These are phyloP conservation scores for Drosophila koepferae DNA, from an alignment of 2,888 invertebrate species.

Conservation along the genomic window DNA sequence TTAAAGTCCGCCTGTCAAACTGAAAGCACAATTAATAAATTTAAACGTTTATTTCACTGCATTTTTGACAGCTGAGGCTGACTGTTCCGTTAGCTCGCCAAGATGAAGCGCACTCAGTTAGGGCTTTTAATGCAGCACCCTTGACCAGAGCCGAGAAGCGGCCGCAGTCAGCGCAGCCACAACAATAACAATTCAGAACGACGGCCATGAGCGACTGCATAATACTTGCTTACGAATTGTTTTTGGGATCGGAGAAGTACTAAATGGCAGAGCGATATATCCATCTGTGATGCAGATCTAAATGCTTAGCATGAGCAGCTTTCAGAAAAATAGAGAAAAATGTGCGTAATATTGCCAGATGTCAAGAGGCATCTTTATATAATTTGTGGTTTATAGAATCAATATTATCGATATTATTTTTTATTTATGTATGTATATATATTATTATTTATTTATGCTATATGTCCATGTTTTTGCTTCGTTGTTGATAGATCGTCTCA, in stretches of 20 bases:
- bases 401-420: too few relatives aligned
- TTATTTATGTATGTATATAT: too few relatives aligned
- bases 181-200: background rate
- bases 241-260: background rate
- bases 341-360: too few relatives aligned
- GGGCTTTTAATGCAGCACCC: constrained; percentile 16
- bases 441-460: too few relatives aligned
- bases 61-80: constrained; percentile 47
- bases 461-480: too few relatives aligned
- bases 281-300: too few relatives aligned
- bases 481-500: too few relatives aligned
- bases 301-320: too few relatives aligned
- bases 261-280: background rate
- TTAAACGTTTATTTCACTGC: constrained; percentile 50
- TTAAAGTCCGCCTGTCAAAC: constrained; percentile 55
- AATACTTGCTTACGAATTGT: background rate
- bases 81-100: constrained; percentile 37
- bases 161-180: background rate
- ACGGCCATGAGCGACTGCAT: background rate
- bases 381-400: too few relatives aligned
- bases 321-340: too few relatives aligned
- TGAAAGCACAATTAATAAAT: constrained; percentile 67
- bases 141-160: constrained; percentile 1
- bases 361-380: too few relatives aligned
- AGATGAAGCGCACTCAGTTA: constrained; percentile 23